Evolutionary conservation across 37 sponge, comb jelly and placozoan genomes (phyloP), one percentile per base, ranked within the genome.

Genomic region (Chondrilla cf. caribensis): DNA sequence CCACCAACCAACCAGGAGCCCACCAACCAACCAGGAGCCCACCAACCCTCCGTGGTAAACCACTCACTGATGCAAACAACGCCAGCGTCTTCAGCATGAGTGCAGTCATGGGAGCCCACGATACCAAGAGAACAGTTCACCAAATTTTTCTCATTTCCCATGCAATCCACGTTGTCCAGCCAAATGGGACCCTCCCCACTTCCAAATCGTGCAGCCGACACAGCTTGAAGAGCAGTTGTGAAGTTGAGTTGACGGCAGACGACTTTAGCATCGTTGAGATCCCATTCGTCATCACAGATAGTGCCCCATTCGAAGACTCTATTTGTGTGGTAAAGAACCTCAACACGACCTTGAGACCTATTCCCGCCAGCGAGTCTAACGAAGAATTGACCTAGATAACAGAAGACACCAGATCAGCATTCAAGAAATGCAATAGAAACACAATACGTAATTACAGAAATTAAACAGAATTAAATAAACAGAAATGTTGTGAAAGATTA

Each of bases 211-310:
- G 70, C 32, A 3, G 9, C 31, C 21, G 83, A 51, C 6, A 40
- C 32, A 18, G 83, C 65, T 47, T 47, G 43, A 11, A 70, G 29
- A 15, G 83, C 71, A 8, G 47, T 54, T 41, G 25, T 58, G 25
- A 70, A 82, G 14, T 70, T 70, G 8, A 82, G 83, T 37, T 82
- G 83, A 42, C 83, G 17, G 40, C 83, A 82, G 9, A 70, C 83
- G 17, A 82, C 83, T 82, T 35, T 43, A 21, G 83, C 54, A 67
- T 68, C 70, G 11, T 51, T 40, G 29, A 54, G 25, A 58, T 70
- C 70, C 83, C 83, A 82, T 31, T 25, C 38, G 8, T 82, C 83
- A 70, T 82, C 83, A 68, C 83, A 82, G 25, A 82, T 70, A 54
- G 71, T 82, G 0, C 83, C 83, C 83, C 83, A 82, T 42, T 82